Conservation (phyloP, 1,140 invertebrate species). For the Orius insidiosus region DNA sequence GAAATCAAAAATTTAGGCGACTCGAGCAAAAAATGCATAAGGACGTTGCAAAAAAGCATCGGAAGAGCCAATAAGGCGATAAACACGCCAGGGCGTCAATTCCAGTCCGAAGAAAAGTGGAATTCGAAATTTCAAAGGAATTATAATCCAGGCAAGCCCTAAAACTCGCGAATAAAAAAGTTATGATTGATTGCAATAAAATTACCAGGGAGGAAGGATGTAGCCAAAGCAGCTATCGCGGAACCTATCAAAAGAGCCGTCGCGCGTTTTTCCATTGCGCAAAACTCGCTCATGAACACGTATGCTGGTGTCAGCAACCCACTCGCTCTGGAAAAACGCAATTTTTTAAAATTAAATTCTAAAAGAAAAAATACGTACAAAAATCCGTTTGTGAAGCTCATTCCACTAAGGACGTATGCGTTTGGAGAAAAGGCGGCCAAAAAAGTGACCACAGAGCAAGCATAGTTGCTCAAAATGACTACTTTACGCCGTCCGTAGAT, state of each 20-base stretch:
- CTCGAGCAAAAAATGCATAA: conserved; percentile 52
- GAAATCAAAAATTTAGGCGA: conserved; percentile 70
- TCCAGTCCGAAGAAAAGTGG: background rate
- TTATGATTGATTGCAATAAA: no score
- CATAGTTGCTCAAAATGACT: background rate
- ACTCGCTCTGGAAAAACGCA: background rate
- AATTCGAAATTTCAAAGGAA: background rate
- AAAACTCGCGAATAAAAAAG: background rate
- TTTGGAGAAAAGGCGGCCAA: background rate
- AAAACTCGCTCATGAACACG: conserved; percentile 3
- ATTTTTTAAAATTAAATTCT: no score
- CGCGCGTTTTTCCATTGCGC: background rate
- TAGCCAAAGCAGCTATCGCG: background rate
- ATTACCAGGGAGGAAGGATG: background rate
- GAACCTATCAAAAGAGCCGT: background rate
- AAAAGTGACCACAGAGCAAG: background rate
- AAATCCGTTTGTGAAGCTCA: background rate
- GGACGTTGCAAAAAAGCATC: conserved; percentile 38
- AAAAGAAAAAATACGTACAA: no score
- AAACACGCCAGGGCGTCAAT: conserved; percentile 50
- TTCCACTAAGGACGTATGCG: background rate
- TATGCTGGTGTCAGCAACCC: conserved; percentile 2
- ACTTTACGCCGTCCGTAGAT: background rate
- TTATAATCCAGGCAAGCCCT: conserved; percentile 3
- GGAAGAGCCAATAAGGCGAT: conserved; percentile 46